phyloP scores from a whole-genome alignment of 2,113 vertebrate genomes.

The Pelmatolapia mariae region DNA sequence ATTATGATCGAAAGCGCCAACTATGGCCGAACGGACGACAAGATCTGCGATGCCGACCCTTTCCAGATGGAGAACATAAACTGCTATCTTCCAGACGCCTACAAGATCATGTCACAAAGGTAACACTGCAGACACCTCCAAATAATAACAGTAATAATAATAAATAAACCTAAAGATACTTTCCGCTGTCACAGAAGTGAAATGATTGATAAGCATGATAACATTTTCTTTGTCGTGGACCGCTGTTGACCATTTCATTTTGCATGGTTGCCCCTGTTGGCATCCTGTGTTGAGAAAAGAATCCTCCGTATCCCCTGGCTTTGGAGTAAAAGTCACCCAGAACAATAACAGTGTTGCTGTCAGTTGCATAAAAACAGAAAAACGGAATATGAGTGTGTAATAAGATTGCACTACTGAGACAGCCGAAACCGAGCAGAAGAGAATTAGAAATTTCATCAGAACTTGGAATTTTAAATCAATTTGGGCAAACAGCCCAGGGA shows the following conservation, averaged over 20 bases:
- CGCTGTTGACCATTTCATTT: conserved; percentile 5
- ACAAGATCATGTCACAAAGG: conserved; percentile 99
- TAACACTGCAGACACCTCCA: conserved; percentile 48
- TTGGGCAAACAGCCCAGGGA: not conserved
- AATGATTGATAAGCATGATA: not conserved
- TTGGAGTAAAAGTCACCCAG: not conserved
- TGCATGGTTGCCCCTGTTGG: not conserved
- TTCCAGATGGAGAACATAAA: conserved; percentile 99
- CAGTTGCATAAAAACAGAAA: conserved; percentile 3
- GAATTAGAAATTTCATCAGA: conserved; percentile 1
- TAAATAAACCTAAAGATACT: not conserved
- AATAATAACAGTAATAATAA: not conserved
- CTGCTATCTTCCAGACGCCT: conserved; percentile 98
- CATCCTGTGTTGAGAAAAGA: not conserved
- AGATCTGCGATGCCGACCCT: conserved; percentile 98
- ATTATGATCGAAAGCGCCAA: conserved; percentile 99
- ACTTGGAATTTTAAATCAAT: not conserved
- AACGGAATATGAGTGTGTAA: not conserved
- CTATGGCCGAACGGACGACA: conserved; percentile 97
- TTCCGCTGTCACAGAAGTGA: not conserved
- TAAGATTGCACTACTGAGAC: not conserved
- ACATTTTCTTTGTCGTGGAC: not conserved
- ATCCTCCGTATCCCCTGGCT: not conserved
- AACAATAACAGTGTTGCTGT: not conserved
- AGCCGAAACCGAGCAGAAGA: not conserved